These are phyloP conservation scores for Elephantulus edwardii DNA, from an alignment of 2,113 vertebrate species.

Conservation along the genomic window DNA sequence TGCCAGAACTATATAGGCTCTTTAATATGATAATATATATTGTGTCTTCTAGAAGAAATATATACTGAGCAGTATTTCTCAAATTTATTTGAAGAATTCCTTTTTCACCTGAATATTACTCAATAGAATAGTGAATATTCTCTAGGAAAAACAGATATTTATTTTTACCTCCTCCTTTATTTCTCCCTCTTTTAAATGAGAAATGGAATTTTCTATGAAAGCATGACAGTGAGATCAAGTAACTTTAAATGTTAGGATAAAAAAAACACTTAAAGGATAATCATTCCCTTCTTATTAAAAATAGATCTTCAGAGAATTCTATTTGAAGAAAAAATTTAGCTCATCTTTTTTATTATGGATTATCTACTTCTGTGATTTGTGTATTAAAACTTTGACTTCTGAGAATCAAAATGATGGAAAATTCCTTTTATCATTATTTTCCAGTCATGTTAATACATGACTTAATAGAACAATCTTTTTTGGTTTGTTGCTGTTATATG, in stretches of 20 bases:
- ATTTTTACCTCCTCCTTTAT: not conserved
- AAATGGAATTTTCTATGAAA: not conserved
- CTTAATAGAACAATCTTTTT: not conserved
- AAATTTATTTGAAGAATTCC: not conserved
- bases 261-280: not conserved
- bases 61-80: not conserved
- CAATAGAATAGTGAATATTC: not conserved
- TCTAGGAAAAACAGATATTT: not conserved
- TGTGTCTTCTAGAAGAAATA: not conserved
- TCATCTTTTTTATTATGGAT: not conserved
- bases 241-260: slow-evolving; percentile 31
- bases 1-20: not conserved
- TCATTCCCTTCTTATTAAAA: not conserved
- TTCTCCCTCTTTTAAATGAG: not conserved
- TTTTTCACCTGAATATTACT: slow-evolving; percentile 24
- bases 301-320: not conserved
- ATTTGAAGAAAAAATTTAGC: not conserved
- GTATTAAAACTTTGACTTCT: not conserved
- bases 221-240: not conserved
- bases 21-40: not conserved
- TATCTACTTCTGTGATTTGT: not conserved
- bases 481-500: not conserved
- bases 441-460: not conserved
- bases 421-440: not conserved
- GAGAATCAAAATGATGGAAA: not conserved